Evolutionary conservation across 2,888 invertebrate genomes (phyloP).

Genomic region (Crioceris asparagi): DNA sequence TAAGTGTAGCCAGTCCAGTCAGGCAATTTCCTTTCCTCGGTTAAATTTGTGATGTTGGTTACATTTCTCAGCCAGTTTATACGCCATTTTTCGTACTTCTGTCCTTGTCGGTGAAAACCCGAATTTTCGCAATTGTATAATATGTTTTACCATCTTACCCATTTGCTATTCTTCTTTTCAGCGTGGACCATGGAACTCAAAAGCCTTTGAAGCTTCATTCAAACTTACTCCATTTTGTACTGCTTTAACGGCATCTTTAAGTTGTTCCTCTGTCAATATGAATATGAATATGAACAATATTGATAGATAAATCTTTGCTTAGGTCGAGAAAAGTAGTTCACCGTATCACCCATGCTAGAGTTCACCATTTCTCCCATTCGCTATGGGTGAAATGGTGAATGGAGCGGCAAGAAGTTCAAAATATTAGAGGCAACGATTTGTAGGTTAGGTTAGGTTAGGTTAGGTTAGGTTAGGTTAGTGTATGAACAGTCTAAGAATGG

Average conservation of each 20-base stretch:
- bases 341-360: background rate
- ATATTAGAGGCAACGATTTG: conserved; percentile 3
- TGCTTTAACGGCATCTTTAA: conserved; percentile 4
- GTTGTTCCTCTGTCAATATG: conserved; percentile 1
- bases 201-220: conserved; percentile 4
- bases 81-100: conserved; percentile 1
- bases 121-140: background rate
- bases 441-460: conserved; percentile 1
- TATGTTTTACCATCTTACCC: background rate
- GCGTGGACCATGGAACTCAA: conserved; percentile 2
- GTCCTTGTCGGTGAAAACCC: background rate
- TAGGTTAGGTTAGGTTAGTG: no score
- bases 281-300: background rate
- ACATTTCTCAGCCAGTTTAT: conserved; percentile 4
- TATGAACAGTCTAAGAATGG: conserved; percentile 4
- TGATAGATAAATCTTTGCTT: background rate
- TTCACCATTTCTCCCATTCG: background rate
- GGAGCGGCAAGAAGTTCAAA: conserved; percentile 1
- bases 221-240: conserved; percentile 4
- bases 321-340: conserved; percentile 1
- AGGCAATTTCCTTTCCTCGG: conserved; percentile 2
- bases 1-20: conserved; percentile 1
- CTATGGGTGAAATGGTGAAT: conserved; percentile 5
- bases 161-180: conserved; percentile 1
- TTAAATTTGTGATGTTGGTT: conserved; percentile 3